Conservation (phyloP, 1,140 invertebrate species). For the Sitophilus oryzae region DNA sequence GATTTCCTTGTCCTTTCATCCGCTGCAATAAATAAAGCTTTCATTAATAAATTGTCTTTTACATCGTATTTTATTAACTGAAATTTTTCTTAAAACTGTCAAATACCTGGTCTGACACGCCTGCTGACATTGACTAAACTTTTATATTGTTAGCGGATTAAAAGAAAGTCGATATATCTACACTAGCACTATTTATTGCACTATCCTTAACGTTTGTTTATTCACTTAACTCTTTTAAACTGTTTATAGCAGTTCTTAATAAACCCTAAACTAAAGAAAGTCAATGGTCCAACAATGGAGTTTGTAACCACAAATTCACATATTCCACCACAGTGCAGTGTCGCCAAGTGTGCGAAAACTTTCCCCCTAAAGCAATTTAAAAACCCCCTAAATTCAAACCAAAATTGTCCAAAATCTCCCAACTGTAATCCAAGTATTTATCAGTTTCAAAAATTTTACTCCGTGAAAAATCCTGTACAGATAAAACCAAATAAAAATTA, state of each 20-base stretch:
- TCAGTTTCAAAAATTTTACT: no score
- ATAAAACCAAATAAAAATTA: no score
- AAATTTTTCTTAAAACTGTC: constrained; percentile 28
- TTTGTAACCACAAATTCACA: constrained; percentile 14
- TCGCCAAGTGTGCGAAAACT: no score
- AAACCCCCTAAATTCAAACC: no score
- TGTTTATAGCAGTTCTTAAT: constrained; percentile 5
- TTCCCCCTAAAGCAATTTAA: no score
- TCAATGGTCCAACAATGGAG: constrained; percentile 15
- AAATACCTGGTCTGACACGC: constrained; percentile 61
- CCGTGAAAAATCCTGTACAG: no score
- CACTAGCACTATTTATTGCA: constrained; percentile 29
- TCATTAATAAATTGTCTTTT: constrained; percentile 25
- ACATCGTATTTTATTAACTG: constrained; percentile 19
- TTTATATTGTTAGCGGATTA: constrained; percentile 36
- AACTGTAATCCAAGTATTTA: no score
- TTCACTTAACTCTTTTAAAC: constrained; percentile 8
- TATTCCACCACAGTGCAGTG: not conserved
- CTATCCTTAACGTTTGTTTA: constrained; percentile 1
- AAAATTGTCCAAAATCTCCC: no score
- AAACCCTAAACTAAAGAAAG: constrained; percentile 16
- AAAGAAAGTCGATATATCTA: constrained; percentile 23
- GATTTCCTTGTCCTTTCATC: constrained; percentile 86
- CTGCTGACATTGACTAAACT: constrained; percentile 60
- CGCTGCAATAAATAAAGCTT: constrained; percentile 58